These are phyloP conservation scores for Cristatella mucedo DNA, from an alignment of 2,888 invertebrate species.

Conservation along the genomic window DNA sequence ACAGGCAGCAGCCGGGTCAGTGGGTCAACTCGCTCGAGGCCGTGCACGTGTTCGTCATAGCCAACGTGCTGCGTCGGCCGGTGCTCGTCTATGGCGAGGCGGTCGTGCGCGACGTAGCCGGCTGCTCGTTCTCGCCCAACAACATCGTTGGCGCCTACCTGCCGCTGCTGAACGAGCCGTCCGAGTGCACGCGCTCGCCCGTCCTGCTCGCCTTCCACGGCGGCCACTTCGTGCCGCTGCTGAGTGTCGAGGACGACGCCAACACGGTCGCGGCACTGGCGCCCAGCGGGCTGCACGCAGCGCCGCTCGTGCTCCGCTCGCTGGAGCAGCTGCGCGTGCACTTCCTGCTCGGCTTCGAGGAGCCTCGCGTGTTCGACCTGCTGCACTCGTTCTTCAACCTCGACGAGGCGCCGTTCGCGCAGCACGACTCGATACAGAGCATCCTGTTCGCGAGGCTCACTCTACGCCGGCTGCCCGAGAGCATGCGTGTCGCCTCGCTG, in stretches of 20 bases:
- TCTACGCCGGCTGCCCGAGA: too few relatives aligned
- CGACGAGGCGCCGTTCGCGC: too few relatives aligned
- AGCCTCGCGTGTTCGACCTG: constrained; percentile 13
- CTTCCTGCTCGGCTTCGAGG: constrained; percentile 21
- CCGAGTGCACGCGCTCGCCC: constrained; percentile 20
- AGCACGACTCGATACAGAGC: too few relatives aligned
- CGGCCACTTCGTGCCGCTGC: constrained; percentile 29
- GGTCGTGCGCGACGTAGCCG: constrained; percentile 18
- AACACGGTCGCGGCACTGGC: not conserved
- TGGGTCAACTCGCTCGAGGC: constrained; percentile 23
- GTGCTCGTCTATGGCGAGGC: constrained; percentile 27
- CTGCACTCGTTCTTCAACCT: too few relatives aligned
- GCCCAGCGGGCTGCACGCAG: constrained; percentile 10
- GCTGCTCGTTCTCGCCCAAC: constrained; percentile 22
- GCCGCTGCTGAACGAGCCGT: constrained; percentile 22
- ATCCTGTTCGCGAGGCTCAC: too few relatives aligned
- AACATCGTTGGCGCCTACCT: constrained; percentile 30
- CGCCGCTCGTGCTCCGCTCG: constrained; percentile 21
- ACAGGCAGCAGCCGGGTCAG: constrained; percentile 10
- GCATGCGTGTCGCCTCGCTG: too few relatives aligned
- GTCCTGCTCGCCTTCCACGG: constrained; percentile 24
- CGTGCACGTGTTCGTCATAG: constrained; percentile 29
- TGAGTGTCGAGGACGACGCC: constrained; percentile 15
- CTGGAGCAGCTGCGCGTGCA: constrained; percentile 18
- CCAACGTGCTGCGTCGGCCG: constrained; percentile 29